Percentiles rank a stretch among this genome's conserved stretches.
phyloP scores from a whole-genome alignment of 2,888 invertebrate species.

The Diadegma fenestrale region DNA sequence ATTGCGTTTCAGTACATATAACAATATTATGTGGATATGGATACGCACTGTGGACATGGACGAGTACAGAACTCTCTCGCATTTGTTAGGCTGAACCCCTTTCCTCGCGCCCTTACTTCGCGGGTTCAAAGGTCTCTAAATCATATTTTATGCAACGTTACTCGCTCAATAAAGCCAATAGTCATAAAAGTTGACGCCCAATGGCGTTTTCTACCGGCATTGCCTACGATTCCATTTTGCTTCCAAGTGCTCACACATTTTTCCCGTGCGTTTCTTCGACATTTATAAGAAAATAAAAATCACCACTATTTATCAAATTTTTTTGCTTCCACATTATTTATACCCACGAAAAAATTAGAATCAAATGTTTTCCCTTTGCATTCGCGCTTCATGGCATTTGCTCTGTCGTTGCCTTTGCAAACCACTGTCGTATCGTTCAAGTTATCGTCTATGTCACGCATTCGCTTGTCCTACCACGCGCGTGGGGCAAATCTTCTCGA shows the following conservation, averaged over 20 bases:
- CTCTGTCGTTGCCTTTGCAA: constrained; percentile 2
- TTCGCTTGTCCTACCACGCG: constrained; percentile 17
- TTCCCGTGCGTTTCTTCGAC: not conserved
- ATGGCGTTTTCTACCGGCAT: constrained; percentile 62
- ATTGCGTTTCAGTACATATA: constrained; percentile 28
- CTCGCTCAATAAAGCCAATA: constrained; percentile 75
- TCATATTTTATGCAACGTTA: constrained; percentile 78
- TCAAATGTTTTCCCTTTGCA: not conserved
- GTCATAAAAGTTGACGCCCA: constrained; percentile 73
- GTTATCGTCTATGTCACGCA: constrained; percentile 15
- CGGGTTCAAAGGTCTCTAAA: constrained; percentile 77
- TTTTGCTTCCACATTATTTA: not conserved
- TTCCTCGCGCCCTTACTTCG: not conserved
- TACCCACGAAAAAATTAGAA: not conserved
- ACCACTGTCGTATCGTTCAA: constrained; percentile 1
- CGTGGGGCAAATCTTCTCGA: constrained; percentile 34
- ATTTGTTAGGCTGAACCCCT: constrained; percentile 43
- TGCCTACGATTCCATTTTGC: constrained; percentile 14
- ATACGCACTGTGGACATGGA: constrained; percentile 51
- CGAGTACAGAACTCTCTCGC: constrained; percentile 51
- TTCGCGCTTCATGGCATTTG: not conserved
- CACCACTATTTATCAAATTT: not conserved
- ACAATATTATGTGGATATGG: not conserved
- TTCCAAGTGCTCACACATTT: not conserved
- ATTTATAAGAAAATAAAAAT: not conserved